Evolutionary conservation across 2,888 invertebrate species (phyloP), one percentile per base, ranked within the genome.

Genomic region (Isotomurus palustris): DNA sequence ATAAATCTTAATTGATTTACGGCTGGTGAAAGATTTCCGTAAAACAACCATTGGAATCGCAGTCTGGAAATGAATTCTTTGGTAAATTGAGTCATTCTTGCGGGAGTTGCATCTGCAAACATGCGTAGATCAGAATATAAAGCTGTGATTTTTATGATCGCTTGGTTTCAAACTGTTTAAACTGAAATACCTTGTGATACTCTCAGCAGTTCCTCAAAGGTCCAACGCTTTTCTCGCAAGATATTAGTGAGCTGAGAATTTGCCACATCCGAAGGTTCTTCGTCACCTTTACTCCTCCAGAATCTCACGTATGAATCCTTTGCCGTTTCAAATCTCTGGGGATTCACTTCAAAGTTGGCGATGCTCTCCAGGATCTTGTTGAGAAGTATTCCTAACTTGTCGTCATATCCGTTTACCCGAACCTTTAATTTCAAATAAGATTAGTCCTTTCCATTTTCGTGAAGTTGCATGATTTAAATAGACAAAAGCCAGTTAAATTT

Each of bases 231-330:
- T 72, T 94, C 93, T 0, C 86, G 82, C 52, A 93, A 77, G 43
- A 92, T 79, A 14, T 88, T 78, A 0, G 88, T 84, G 61, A 88
- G 82, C 75, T 92, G 91, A 77, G 93, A 93, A 14, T 49, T 53
- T 77, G 78, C 50, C 35, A 60, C 60, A 35, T 45, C 27, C 72
- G 88, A 88, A 0, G 97, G 96, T 72, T 94, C 93, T 69, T 95
- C 94, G 0, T 91, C 87, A 55, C 86, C 84, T 74, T 93, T 94
- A 77, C 96, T 97, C 75, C 84, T 88, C 71, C 96, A 75, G 12
- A 80, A 79, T 55, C 96, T 78, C 5, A 87, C 81, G 73, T 93
- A 88, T 21, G 85, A 85, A 77, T 96, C 95, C 76, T 93, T 93
- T 45, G 87, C 77, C 66, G 90, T 87, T 58, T 84, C 83, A 73